Conservation (phyloP, 2,888 invertebrate genomes). For the Aphodius granarius region DNA sequence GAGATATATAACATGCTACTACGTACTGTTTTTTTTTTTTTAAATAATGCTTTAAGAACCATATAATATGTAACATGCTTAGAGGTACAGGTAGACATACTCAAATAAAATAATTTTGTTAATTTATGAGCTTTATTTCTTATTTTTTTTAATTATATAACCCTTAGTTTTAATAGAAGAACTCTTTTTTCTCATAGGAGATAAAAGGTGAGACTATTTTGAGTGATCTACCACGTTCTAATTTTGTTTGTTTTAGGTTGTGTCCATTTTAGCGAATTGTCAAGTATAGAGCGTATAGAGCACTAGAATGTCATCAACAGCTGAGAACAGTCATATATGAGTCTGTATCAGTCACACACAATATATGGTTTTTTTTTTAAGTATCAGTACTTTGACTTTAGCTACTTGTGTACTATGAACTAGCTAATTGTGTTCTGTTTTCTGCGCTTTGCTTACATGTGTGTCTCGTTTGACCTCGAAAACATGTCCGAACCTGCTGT, state of each 20-base stretch:
- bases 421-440: slow-evolving; percentile 3
- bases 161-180: too few species aligned
- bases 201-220: not conserved
- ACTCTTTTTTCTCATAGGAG: not conserved
- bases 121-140: slow-evolving; percentile 2
- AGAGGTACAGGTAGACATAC: slow-evolving; percentile 25
- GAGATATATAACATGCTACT: slow-evolving; percentile 13
- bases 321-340: too few species aligned
- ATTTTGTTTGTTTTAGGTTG: slow-evolving; percentile 23
- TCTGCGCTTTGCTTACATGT: slow-evolving; percentile 3
- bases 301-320: not conserved
- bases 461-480: not conserved
- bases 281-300: too few species aligned
- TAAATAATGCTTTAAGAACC: not conserved
- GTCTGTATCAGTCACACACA: too few species aligned
- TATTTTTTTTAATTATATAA: not conserved
- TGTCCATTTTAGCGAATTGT: slow-evolving; percentile 13
- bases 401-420: too few species aligned
- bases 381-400: too few species aligned
- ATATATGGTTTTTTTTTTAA: too few species aligned
- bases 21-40: slow-evolving; percentile 12
- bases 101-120: slow-evolving; percentile 22
- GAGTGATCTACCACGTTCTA: not conserved
- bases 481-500: not conserved
- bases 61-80: slow-evolving; percentile 12